phyloP scores from a whole-genome alignment of 2,797 vertebrate species.

The Molothrus ater region DNA sequence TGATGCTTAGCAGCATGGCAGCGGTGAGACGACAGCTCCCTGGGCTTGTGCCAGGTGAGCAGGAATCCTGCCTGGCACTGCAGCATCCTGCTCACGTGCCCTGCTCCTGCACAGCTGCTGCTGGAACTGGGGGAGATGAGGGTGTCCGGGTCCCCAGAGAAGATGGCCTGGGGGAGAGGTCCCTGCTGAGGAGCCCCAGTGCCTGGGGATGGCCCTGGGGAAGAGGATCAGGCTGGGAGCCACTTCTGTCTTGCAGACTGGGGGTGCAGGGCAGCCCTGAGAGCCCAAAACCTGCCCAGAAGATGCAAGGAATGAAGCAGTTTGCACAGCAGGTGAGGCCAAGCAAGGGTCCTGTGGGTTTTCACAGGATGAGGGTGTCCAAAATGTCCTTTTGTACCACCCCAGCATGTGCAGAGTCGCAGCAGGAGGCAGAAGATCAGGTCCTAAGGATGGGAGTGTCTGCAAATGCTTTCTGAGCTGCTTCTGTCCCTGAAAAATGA shows the following conservation, averaged over 20 bases:
- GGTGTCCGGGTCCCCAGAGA: rapidly evolving
- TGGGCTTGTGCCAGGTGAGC: constrained; percentile 27
- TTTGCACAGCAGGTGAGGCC: neutral
- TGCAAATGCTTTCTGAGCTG: neutral
- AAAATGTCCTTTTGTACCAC: neutral
- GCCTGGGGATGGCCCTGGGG: neutral
- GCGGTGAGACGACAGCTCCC: neutral
- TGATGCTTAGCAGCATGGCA: neutral
- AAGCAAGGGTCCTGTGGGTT: rapidly evolving
- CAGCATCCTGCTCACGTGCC: rapidly evolving
- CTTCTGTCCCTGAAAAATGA: constrained; percentile 27
- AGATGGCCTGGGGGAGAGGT: neutral
- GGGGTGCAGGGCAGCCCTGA: neutral
- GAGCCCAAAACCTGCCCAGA: neutral
- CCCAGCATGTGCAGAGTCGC: rapidly evolving
- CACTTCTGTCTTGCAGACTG: neutral
- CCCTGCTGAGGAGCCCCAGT: neutral
- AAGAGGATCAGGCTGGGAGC: neutral
- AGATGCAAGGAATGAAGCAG: neutral
- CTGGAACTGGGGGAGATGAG: neutral
- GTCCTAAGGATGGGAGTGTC: neutral
- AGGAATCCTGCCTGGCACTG: neutral
- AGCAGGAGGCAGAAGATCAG: neutral
- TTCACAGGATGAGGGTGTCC: neutral
- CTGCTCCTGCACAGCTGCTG: neutral